Conservation (phyloP, 2,113 vertebrate species). For the Eptesicus fuscus region DNA sequence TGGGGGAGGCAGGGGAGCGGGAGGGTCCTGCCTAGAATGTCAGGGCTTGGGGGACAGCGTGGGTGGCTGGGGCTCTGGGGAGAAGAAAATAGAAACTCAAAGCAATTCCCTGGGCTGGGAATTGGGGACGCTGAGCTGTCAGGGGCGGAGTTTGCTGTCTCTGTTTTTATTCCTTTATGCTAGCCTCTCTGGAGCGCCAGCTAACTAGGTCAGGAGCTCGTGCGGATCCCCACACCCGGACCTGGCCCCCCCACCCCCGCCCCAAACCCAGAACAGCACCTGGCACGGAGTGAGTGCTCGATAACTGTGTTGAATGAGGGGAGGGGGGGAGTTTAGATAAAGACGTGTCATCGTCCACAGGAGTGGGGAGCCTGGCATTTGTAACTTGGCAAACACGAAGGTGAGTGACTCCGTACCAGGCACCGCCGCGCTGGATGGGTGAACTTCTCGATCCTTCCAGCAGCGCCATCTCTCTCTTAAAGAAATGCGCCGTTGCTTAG, state of each 20-base stretch:
- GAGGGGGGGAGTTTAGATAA: neutral
- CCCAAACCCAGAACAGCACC: neutral
- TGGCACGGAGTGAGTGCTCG: neutral
- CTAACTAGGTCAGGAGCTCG: accelerated
- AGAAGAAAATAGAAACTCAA: neutral
- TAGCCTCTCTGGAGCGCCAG: neutral
- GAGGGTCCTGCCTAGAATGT: neutral
- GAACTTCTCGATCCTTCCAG: neutral
- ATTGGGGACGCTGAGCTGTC: neutral
- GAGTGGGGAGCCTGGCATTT: neutral
- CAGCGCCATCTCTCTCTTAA: neutral
- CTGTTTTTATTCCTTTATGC: too few relatives aligned
- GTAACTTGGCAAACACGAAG: neutral
- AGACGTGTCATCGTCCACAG: accelerated
- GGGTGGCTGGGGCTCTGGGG: neutral
- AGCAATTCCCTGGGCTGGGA: neutral
- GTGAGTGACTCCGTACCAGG: accelerated
- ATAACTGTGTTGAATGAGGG: neutral
- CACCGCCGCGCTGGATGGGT: accelerated
- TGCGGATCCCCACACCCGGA: too few relatives aligned
- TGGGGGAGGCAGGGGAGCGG: neutral
- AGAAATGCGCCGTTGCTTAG: neutral
- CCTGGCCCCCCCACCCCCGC: too few relatives aligned
- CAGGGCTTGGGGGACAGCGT: neutral
- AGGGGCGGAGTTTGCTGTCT: neutral